phyloP scores from a whole-genome alignment of 2,797 vertebrate genomes.

The Artibeus jamaicensis region DNA sequence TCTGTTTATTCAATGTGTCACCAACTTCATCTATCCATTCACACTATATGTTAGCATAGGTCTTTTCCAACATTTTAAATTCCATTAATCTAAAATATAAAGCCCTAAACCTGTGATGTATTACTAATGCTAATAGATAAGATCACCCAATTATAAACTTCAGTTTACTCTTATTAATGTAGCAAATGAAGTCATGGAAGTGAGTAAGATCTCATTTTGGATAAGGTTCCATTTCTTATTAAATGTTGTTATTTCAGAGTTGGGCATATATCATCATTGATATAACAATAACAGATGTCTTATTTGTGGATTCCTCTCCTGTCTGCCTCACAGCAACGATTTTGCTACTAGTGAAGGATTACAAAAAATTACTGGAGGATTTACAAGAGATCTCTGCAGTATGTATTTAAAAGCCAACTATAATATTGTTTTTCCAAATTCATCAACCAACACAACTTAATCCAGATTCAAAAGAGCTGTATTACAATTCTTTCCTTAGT shows the following conservation, averaged over 20 bases:
- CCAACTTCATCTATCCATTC: background rate
- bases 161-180: constrained; percentile 78
- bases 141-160: constrained; percentile 81
- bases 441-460: constrained; percentile 74
- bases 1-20: constrained; percentile 26
- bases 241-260: constrained; percentile 82
- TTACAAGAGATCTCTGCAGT: constrained; percentile 77
- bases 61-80: constrained; percentile 71
- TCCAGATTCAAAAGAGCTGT: constrained; percentile 45
- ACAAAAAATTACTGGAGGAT: constrained; percentile 82
- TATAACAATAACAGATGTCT: constrained; percentile 84
- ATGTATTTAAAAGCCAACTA: constrained; percentile 80
- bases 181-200: constrained; percentile 78
- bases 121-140: constrained; percentile 79
- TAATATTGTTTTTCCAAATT: constrained; percentile 78
- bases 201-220: constrained; percentile 81
- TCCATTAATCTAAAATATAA: constrained; percentile 76
- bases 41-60: constrained; percentile 27
- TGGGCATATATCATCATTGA: constrained; percentile 82
- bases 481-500: constrained; percentile 63
- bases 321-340: constrained; percentile 81
- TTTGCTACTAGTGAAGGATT: constrained; percentile 81
- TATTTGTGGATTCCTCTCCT: constrained; percentile 81
- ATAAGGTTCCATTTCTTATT: constrained; percentile 81
- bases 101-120: constrained; percentile 73